Evolutionary conservation across 2,113 vertebrate genomes (phyloP).

Genomic region (Leptodactylus fuscus): DNA sequence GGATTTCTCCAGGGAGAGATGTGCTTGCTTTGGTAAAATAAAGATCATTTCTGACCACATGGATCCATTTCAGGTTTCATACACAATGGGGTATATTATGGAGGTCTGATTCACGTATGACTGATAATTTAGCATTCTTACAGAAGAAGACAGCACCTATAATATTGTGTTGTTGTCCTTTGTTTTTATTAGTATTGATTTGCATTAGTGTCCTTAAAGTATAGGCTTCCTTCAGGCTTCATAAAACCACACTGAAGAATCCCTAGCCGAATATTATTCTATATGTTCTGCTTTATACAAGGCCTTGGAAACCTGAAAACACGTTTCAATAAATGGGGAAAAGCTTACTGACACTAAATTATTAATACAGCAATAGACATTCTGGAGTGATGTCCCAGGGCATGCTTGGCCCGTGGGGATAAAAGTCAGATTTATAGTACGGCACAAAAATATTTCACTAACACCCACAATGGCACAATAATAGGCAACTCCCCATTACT

Average conservation of each 20-base stretch:
- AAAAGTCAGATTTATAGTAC: too few relatives aligned
- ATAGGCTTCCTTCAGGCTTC: background rate
- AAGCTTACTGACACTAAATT: background rate
- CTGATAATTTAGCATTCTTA: background rate
- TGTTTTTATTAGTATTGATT: conserved; percentile 15
- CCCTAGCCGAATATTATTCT: background rate
- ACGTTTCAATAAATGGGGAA: background rate
- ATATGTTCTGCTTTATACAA: background rate
- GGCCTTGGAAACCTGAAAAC: background rate
- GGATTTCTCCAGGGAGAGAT: background rate
- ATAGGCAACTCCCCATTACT: too few relatives aligned
- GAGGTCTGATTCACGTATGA: background rate
- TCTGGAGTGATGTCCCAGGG: background rate
- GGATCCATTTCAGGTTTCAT: background rate
- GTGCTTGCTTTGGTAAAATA: background rate
- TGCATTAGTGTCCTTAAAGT: conserved; percentile 7
- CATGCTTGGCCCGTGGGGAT: background rate
- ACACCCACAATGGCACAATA: too few relatives aligned
- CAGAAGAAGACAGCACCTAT: background rate
- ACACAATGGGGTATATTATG: too few relatives aligned
- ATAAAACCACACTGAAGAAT: background rate
- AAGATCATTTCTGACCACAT: background rate
- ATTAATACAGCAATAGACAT: background rate
- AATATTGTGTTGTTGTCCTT: background rate
- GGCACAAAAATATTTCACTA: too few relatives aligned